A percentile compares a stretch with the other conserved stretches of the same genome.
Conservation (phyloP, 37 sponge, comb jelly and placozoan genomes). For the Spongilla lacustris region DNA sequence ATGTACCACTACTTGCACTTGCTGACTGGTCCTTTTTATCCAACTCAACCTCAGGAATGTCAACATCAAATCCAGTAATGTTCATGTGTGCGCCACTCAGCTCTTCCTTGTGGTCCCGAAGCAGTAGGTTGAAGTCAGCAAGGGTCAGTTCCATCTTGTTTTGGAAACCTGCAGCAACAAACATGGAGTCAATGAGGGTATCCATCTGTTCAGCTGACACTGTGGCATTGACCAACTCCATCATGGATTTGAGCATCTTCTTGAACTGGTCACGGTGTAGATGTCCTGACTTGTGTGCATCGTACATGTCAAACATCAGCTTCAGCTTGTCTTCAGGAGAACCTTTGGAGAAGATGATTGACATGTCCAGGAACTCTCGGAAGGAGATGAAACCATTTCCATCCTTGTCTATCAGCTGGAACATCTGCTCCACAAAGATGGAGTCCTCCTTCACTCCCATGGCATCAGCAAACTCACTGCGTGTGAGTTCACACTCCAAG, state of each 20-base stretch:
- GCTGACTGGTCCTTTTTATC: constrained; percentile 12
- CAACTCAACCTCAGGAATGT: constrained; percentile 44
- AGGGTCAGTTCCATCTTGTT: constrained; percentile 87
- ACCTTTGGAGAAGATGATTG: constrained; percentile 90
- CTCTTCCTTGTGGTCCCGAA: constrained; percentile 89
- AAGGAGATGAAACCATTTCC: constrained; percentile 87
- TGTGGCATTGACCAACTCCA: constrained; percentile 91
- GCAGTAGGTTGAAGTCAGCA: constrained; percentile 87
- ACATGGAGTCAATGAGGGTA: constrained; percentile 80
- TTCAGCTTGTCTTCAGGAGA: constrained; percentile 92
- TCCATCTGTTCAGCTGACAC: constrained; percentile 83
- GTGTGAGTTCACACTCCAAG: constrained; percentile 80
- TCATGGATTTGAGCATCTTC: constrained; percentile 94
- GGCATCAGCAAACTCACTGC: constrained; percentile 89
- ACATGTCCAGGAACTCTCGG: constrained; percentile 91
- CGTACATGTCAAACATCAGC: constrained; percentile 98
- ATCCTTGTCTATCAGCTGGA: constrained; percentile 91
- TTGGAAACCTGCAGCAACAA: constrained; percentile 80
- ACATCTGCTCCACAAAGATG: constrained; percentile 96
- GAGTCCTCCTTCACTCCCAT: constrained; percentile 87
- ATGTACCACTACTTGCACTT: no score
- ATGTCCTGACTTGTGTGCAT: constrained; percentile 75
- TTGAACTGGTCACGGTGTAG: constrained; percentile 81
- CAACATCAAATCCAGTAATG: constrained; percentile 60
- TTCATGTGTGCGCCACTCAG: constrained; percentile 81